Conservation (phyloP, 2,113 vertebrate genomes). For the Laterallus jamaicensis region DNA sequence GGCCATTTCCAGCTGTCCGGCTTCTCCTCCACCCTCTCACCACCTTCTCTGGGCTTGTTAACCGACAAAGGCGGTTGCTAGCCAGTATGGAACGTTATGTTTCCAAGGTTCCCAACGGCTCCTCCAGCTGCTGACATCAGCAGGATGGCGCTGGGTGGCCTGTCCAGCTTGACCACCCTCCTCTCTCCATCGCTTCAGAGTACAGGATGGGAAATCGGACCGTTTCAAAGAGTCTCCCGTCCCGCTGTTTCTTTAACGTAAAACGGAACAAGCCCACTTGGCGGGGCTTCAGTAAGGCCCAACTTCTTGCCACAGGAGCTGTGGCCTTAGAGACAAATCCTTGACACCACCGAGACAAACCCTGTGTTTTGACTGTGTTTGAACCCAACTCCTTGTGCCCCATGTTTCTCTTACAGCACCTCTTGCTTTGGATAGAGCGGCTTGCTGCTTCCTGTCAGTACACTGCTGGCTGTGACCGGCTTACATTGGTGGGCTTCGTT, state of each 20-base stretch:
- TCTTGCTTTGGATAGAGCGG: no score
- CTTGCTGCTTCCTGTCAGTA: no score
- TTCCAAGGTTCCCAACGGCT: constrained; percentile 61
- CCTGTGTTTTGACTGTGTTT: neutral
- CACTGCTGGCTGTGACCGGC: neutral
- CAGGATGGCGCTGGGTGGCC: constrained; percentile 45
- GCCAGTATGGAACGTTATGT: constrained; percentile 58
- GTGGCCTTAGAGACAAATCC: neutral
- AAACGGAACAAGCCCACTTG: neutral
- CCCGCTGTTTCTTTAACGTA: neutral
- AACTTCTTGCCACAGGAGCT: neutral
- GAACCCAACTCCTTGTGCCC: neutral
- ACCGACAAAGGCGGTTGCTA: constrained; percentile 64
- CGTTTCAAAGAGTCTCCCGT: neutral
- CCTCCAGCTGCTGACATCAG: constrained; percentile 63
- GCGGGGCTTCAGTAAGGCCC: neutral
- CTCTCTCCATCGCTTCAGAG: neutral
- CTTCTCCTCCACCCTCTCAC: neutral
- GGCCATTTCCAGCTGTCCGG: neutral
- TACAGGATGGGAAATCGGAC: neutral
- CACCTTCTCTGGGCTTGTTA: constrained; percentile 72
- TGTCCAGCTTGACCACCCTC: neutral
- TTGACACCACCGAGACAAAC: neutral
- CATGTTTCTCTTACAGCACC: no score
- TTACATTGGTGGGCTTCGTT: neutral